Evolutionary conservation across 2,113 vertebrate species (phyloP).

Genomic region (Salvator merianae): DNA sequence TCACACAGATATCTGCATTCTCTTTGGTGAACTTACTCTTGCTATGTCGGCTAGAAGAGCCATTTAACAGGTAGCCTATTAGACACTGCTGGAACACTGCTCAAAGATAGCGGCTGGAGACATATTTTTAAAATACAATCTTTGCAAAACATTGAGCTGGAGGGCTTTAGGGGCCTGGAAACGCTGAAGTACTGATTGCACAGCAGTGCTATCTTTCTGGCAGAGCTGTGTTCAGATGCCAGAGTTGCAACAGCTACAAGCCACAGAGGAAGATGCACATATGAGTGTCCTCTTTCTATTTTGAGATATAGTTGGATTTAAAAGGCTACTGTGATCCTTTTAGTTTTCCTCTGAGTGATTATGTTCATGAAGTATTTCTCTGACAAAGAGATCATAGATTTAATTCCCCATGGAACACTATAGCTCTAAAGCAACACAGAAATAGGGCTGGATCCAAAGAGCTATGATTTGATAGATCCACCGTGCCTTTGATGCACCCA

Average conservation of each 20-base stretch:
- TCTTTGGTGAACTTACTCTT: slow-evolving; percentile 18
- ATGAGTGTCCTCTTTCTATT: slow-evolving; percentile 2
- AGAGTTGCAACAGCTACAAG: slow-evolving; percentile 8
- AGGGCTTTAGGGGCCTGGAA: slow-evolving; percentile 6
- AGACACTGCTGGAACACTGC: slow-evolving; percentile 11
- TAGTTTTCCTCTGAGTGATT: slow-evolving; percentile 37
- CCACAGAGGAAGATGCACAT: slow-evolving; percentile 19
- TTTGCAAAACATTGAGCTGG: not conserved
- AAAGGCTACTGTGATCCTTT: slow-evolving; percentile 23
- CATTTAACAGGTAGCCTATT: slow-evolving; percentile 44
- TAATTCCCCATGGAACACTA: slow-evolving; percentile 29
- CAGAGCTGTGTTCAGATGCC: not conserved
- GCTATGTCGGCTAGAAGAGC: slow-evolving; percentile 8
- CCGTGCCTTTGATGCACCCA: too few relatives aligned
- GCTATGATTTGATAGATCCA: too few relatives aligned
- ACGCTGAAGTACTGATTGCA: not conserved
- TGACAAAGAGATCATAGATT: slow-evolving; percentile 19
- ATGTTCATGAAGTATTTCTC: slow-evolving; percentile 53
- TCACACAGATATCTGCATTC: slow-evolving; percentile 14
- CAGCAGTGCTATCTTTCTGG: slow-evolving; percentile 23
- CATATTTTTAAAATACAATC: slow-evolving; percentile 31
- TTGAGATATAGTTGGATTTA: slow-evolving; percentile 48
- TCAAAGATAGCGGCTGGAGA: not conserved
- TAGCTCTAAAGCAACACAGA: not conserved
- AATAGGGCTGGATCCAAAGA: too few relatives aligned